Conservation (phyloP, 2,113 vertebrate species). For the Ciconia maguari region DNA sequence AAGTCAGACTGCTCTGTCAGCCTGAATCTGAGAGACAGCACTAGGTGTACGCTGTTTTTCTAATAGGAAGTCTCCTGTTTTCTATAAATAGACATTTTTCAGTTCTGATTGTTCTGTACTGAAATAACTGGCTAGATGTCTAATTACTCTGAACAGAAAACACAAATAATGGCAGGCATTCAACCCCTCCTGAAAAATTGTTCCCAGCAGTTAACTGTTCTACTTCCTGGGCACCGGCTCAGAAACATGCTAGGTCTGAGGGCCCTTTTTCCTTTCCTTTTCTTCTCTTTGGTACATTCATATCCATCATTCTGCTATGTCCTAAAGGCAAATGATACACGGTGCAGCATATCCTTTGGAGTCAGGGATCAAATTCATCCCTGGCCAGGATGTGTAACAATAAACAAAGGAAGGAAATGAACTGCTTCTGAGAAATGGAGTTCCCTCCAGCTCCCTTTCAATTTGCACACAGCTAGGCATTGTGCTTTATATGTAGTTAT, state of each 20-base stretch:
- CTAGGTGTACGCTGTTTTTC: neutral
- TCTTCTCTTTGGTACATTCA: neutral
- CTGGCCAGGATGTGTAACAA: slow-evolving; percentile 1
- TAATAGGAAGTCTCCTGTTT: slow-evolving; percentile 16
- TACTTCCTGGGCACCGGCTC: neutral
- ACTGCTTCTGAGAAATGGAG: slow-evolving; percentile 32
- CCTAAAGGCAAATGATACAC: neutral
- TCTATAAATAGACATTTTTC: slow-evolving; percentile 49
- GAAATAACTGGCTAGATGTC: slow-evolving; percentile 27
- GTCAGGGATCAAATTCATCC: slow-evolving; percentile 32
- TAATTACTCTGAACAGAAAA: slow-evolving; percentile 19
- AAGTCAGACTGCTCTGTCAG: neutral
- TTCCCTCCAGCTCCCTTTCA: slow-evolving; percentile 15
- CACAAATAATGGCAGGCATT: slow-evolving; percentile 33
- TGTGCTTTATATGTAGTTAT: slow-evolving; percentile 37
- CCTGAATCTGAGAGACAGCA: neutral
- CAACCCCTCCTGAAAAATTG: neutral
- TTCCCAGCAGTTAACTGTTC: neutral
- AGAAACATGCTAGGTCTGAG: neutral
- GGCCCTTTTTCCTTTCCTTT: neutral
- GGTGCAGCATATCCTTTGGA: neutral
- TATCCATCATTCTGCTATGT: neutral
- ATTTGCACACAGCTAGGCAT: slow-evolving; percentile 26
- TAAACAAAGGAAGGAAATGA: slow-evolving; percentile 53
- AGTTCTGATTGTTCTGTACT: slow-evolving; percentile 62